These are phyloP conservation scores for Chymomyza procnemis DNA, from an alignment of 2,888 invertebrate genomes.

Conservation along the genomic window DNA sequence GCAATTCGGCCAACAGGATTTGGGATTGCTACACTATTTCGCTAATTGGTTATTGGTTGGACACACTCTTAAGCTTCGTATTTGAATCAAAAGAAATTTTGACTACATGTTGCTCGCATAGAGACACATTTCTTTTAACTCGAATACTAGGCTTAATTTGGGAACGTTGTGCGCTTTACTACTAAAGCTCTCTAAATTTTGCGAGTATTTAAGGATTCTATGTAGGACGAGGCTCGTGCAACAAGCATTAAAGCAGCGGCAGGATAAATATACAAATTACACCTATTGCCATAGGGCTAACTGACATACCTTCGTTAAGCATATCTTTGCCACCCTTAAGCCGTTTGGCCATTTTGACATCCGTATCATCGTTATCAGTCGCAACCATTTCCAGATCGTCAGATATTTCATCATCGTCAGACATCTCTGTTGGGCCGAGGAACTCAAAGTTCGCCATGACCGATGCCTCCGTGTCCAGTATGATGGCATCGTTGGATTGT, in stretches of 20 bases:
- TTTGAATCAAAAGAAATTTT: neutral
- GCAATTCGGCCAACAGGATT: slow-evolving; percentile 25
- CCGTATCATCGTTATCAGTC: slow-evolving; percentile 80
- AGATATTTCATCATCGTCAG: slow-evolving; percentile 90
- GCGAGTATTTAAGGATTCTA: slow-evolving; percentile 22
- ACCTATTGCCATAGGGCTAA: neutral
- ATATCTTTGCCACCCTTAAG: slow-evolving; percentile 78
- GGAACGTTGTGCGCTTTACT: neutral
- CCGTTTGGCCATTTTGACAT: slow-evolving; percentile 80
- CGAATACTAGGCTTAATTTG: neutral
- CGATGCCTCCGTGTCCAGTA: slow-evolving; percentile 90
- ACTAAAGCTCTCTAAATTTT: neutral
- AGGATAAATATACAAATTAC: slow-evolving; percentile 1
- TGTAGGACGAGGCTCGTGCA: slow-evolving; percentile 37
- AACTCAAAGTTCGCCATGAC: slow-evolving; percentile 98
- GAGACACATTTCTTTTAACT: neutral
- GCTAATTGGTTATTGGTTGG: slow-evolving; percentile 1
- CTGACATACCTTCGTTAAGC: slow-evolving; percentile 76
- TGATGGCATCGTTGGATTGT: slow-evolving; percentile 86
- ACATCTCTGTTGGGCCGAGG: slow-evolving; percentile 91
- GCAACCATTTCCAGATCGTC: slow-evolving; percentile 86
- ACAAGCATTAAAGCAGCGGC: neutral
- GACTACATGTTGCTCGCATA: neutral
- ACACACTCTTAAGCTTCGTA: neutral
- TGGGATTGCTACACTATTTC: neutral